A percentile compares a stretch with the other conserved stretches of the same genome.
Conservation (phyloP, 2,113 vertebrate genomes). For the Chionis minor region DNA sequence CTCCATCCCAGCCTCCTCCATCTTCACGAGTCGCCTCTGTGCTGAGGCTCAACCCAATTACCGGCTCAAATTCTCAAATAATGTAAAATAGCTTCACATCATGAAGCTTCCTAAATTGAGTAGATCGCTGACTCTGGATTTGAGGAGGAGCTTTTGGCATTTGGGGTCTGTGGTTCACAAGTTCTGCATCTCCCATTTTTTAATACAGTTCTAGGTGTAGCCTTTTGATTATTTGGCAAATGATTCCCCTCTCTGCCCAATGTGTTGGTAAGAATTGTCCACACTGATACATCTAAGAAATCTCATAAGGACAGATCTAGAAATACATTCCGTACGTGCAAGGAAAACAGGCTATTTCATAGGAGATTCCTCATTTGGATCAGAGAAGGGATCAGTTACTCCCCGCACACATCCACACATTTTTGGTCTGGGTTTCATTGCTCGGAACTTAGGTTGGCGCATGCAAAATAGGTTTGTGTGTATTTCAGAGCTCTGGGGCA, state of each 20-base stretch:
- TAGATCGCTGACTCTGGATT: background rate
- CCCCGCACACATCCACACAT: background rate
- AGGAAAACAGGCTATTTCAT: background rate
- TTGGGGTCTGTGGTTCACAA: background rate
- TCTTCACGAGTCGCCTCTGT: background rate
- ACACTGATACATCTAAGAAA: rapidly evolving
- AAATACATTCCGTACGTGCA: background rate
- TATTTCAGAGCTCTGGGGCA: constrained; percentile 25
- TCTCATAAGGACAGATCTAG: rapidly evolving
- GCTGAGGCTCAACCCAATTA: background rate
- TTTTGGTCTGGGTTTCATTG: constrained; percentile 34
- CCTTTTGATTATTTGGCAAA: background rate
- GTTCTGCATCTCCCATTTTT: background rate
- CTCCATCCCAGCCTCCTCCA: background rate
- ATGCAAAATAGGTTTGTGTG: background rate
- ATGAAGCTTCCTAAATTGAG: background rate
- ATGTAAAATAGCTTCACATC: rapidly evolving
- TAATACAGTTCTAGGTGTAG: rapidly evolving
- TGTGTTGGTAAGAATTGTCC: background rate
- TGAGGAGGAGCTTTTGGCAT: background rate
- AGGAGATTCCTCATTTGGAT: background rate
- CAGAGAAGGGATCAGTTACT: background rate
- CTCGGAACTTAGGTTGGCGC: background rate
- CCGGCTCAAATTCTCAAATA: background rate
- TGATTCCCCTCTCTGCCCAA: background rate